These are phyloP conservation scores for Anthopleura sola DNA, from an alignment of 64 coral and sea anemone species.

Conservation along the genomic window DNA sequence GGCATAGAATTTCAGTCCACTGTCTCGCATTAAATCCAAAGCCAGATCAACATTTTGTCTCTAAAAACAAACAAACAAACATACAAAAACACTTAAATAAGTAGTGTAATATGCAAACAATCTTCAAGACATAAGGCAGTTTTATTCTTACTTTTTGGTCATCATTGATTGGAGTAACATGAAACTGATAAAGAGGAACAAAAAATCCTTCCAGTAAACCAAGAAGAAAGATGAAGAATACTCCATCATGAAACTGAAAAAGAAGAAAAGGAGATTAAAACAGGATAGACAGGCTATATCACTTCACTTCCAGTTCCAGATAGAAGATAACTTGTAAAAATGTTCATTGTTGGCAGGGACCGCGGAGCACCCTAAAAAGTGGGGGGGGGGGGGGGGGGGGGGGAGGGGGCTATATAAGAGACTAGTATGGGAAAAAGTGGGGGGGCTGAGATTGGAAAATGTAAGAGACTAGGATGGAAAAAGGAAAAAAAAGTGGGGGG, in stretches of 20 bases:
- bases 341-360: no score
- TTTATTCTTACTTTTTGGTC: constrained; percentile 72
- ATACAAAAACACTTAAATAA: neutral
- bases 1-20: constrained; percentile 80
- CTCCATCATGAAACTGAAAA: constrained; percentile 93
- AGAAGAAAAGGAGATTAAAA: neutral
- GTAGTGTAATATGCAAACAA: neutral
- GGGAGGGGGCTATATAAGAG: no score
- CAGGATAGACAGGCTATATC: neutral
- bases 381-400: no score
- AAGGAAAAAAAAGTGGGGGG: no score
- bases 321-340: no score
- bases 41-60: constrained; percentile 92
- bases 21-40: constrained; percentile 93
- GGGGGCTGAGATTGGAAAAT: no score
- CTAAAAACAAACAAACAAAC: constrained; percentile 36
- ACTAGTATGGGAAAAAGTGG: no score
- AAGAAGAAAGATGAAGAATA: constrained; percentile 87
- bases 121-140: neutral
- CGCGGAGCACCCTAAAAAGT: no score
- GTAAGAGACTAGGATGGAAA: no score
- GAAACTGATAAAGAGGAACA: constrained; percentile 91
- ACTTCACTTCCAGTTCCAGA: no score
- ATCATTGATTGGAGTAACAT: constrained; percentile 68
- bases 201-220: constrained; percentile 96